Evolutionary conservation across 2,113 vertebrate species (phyloP).

Genomic region (Onychorhynchus coronatus): DNA sequence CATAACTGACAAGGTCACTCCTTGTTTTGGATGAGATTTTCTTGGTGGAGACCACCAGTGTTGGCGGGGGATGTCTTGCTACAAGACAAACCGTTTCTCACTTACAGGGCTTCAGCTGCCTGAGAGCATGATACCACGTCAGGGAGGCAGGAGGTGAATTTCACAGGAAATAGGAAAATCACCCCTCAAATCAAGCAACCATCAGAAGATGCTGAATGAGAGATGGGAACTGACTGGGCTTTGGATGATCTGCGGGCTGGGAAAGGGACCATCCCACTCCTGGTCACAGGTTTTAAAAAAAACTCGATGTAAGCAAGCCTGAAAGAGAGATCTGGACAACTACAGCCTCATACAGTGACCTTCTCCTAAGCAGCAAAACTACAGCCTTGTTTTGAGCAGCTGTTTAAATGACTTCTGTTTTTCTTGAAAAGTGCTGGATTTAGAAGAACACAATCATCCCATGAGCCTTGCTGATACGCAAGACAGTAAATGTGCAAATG

Average conservation of each 20-base stretch:
- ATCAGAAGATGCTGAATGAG: not conserved
- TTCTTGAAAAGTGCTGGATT: not conserved
- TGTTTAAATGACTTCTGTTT: not conserved
- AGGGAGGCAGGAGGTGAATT: not conserved
- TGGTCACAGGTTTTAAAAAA: not conserved
- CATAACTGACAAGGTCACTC: not conserved
- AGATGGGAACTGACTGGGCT: not conserved
- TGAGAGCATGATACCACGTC: rapidly evolving
- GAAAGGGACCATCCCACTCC: not conserved
- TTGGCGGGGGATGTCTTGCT: not conserved
- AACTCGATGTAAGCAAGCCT: rapidly evolving
- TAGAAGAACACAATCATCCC: not conserved
- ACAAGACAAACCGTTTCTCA: not conserved
- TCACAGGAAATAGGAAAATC: not conserved
- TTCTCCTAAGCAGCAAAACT: not conserved
- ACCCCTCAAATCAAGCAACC: not conserved
- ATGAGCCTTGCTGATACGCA: rapidly evolving
- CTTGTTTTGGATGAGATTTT: not conserved
- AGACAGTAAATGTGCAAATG: not conserved
- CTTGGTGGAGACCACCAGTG: not conserved
- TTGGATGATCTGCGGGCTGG: not conserved
- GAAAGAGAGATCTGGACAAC: not conserved
- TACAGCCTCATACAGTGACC: not conserved
- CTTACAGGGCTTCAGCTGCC: not conserved
- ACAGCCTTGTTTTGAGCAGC: not conserved